phyloP scores from a whole-genome alignment of 2,888 invertebrate genomes.

The Andrena dorsata region DNA sequence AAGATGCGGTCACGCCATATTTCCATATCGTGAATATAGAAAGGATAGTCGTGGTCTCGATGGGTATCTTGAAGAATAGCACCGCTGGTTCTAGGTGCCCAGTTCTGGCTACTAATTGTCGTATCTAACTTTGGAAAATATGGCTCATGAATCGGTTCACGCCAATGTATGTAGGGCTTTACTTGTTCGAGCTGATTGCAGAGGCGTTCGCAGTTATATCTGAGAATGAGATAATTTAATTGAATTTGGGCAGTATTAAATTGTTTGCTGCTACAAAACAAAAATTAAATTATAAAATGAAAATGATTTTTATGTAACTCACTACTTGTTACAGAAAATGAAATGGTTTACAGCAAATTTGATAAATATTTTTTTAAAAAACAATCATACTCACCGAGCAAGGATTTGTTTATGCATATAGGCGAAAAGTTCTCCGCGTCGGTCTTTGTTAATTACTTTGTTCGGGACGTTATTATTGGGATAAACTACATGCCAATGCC shows the following conservation, averaged over 20 bases:
- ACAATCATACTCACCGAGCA: constrained; percentile 84
- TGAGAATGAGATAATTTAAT: constrained; percentile 76
- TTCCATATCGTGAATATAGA: constrained; percentile 90
- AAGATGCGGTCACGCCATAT: constrained; percentile 91
- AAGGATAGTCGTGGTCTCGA: too few relatives aligned
- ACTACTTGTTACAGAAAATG: too few relatives aligned
- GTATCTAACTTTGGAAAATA: constrained; percentile 95
- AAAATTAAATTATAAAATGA: background rate
- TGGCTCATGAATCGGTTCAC: constrained; percentile 90
- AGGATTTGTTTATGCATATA: constrained; percentile 92
- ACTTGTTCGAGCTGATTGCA: constrained; percentile 90
- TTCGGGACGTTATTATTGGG: too few relatives aligned
- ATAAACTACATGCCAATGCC: constrained; percentile 97
- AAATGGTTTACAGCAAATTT: too few relatives aligned
- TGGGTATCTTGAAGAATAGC: constrained; percentile 87
- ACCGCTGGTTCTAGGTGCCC: constrained; percentile 90
- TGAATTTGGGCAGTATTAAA: constrained; percentile 37
- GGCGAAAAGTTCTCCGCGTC: constrained; percentile 92
- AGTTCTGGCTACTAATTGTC: constrained; percentile 90
- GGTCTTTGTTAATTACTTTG: constrained; percentile 91
- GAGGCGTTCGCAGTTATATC: constrained; percentile 92
- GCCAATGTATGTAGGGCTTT: constrained; percentile 88
- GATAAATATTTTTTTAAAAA: too few relatives aligned
- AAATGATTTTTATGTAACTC: too few relatives aligned
- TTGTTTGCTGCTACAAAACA: background rate